Evolutionary conservation across 1,140 invertebrate species (phyloP).

Genomic region (Melitaea cinxia): DNA sequence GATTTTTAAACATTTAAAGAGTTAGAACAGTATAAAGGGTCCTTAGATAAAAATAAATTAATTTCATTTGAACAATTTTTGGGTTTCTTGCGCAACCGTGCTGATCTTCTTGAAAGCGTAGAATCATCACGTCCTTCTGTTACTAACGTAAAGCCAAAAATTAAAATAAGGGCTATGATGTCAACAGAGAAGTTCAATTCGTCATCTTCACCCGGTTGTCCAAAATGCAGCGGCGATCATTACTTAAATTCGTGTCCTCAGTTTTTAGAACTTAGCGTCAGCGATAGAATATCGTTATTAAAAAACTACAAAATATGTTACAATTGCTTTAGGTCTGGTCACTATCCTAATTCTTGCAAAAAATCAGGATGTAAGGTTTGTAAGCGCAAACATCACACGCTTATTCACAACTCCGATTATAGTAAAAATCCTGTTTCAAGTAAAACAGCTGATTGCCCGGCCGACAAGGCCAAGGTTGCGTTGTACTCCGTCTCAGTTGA

Average conservation of each 20-base stretch:
- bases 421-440: too few relatives aligned
- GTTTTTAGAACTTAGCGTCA: slow-evolving; percentile 37
- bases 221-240: slow-evolving; percentile 39
- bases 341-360: slow-evolving; percentile 46
- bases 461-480: slow-evolving; percentile 5
- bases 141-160: not conserved
- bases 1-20: too few relatives aligned
- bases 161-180: not conserved
- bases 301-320: slow-evolving; percentile 25
- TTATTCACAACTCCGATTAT: too few relatives aligned
- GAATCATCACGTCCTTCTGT: slow-evolving; percentile 26
- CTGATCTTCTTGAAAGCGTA: slow-evolving; percentile 37
- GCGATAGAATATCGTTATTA: slow-evolving; percentile 29
- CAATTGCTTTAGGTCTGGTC: slow-evolving; percentile 41
- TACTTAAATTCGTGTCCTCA: slow-evolving; percentile 35
- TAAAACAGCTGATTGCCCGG: too few relatives aligned
- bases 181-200: not conserved
- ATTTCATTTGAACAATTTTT: slow-evolving; percentile 30
- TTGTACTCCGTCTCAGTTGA: too few relatives aligned
- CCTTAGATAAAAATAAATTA: slow-evolving; percentile 3
- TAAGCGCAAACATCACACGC: slow-evolving; percentile 41
- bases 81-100: slow-evolving; percentile 33
- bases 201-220: slow-evolving; percentile 14
- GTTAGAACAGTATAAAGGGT: not conserved
- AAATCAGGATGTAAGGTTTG: slow-evolving; percentile 41